phyloP scores from a whole-genome alignment of 2,797 vertebrate species.

The Dendrocincla fuliginosa region DNA sequence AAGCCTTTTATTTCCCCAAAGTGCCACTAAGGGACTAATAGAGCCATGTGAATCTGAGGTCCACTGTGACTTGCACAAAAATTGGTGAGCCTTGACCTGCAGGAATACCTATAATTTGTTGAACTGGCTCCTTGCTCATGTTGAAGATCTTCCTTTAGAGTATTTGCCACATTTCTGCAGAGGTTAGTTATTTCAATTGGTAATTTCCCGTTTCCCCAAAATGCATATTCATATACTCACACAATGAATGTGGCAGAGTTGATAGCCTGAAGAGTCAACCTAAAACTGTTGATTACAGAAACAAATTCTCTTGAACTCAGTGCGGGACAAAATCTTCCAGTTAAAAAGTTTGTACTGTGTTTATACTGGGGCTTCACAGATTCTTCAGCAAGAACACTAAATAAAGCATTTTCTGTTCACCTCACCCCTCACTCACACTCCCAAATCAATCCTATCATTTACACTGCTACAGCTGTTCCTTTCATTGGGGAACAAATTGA shows the following conservation, averaged over 20 bases:
- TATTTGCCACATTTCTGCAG: neutral
- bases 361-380: neutral
- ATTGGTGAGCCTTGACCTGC: neutral
- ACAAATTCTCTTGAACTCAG: neutral
- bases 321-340: neutral
- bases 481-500: neutral
- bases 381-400: neutral
- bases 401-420: neutral
- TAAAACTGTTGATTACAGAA: neutral
- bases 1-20: neutral
- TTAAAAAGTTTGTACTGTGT: neutral
- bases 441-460: neutral
- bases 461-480: neutral
- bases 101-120: neutral
- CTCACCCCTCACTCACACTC: neutral
- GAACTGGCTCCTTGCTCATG: neutral
- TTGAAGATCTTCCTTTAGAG: neutral
- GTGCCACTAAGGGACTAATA: neutral
- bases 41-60: neutral
- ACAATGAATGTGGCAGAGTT: neutral
- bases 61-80: neutral
- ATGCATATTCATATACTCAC: neutral
- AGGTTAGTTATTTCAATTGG: neutral
- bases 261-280: neutral
- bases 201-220: neutral